These are phyloP conservation scores for Trimorus sp. DNA, from an alignment of 2,888 invertebrate genomes.

Conservation along the genomic window DNA sequence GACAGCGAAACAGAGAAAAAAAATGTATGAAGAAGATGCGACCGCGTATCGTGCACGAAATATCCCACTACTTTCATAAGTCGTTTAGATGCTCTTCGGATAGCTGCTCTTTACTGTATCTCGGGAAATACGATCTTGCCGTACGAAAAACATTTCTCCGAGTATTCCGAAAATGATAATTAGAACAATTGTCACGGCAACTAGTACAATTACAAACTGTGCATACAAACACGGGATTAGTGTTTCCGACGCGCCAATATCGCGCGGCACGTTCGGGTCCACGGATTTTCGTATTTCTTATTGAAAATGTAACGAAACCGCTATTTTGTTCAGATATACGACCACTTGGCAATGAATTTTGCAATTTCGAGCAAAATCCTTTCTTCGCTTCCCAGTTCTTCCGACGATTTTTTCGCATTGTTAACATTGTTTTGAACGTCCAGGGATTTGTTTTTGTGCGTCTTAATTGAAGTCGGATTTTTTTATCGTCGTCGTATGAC, in stretches of 20 bases:
- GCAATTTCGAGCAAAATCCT: no score
- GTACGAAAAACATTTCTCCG: slow-evolving; percentile 9
- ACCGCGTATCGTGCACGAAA: slow-evolving; percentile 61
- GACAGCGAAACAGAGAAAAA: slow-evolving; percentile 24
- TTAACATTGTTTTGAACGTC: no score
- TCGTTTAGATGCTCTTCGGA: slow-evolving; percentile 65
- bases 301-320: not conserved
- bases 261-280: not conserved
- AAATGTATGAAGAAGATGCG: slow-evolving; percentile 62
- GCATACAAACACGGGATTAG: not conserved
- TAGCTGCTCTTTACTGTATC: slow-evolving; percentile 56
- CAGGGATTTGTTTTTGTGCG: no score
- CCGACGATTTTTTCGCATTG: no score
- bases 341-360: no score
- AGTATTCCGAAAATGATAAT: slow-evolving; percentile 38
- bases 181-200: slow-evolving; percentile 28
- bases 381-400: no score
- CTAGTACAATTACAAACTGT: not conserved
- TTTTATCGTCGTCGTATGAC: no score
- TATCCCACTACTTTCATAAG: slow-evolving; percentile 60
- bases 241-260: no score
- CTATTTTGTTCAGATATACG: no score
- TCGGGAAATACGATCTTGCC: slow-evolving; percentile 42
- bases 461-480: no score
- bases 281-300: not conserved